Conservation (phyloP, 2,888 invertebrate species). For the Teleogryllus oceanicus region DNA sequence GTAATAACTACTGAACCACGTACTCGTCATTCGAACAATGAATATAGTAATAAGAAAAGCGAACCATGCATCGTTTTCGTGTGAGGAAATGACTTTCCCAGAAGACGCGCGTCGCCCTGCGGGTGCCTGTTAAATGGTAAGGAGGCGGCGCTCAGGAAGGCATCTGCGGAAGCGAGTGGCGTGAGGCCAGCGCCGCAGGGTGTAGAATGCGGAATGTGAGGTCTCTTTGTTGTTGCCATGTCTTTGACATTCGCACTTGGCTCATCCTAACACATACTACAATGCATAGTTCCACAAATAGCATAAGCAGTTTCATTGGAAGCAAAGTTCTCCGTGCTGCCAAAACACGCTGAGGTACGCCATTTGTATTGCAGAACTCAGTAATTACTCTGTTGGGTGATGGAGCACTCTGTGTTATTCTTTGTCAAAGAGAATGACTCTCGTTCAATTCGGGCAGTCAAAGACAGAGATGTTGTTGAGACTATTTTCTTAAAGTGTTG, state of each 20-base stretch:
- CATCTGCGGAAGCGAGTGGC: background rate
- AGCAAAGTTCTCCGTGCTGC: background rate
- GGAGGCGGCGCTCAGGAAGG: background rate
- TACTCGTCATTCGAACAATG: too few relatives aligned
- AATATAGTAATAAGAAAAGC: too few relatives aligned
- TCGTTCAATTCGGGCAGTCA: background rate
- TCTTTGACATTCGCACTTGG: background rate
- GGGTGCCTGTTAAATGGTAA: background rate
- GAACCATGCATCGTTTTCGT: too few relatives aligned
- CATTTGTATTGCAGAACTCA: background rate
- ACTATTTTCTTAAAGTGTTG: background rate
- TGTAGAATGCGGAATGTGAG: background rate
- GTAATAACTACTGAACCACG: too few relatives aligned
- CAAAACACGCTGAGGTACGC: conserved; percentile 4
- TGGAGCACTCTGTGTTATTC: background rate
- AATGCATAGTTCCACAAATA: conserved; percentile 18
- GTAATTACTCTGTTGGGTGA: conserved; percentile 18
- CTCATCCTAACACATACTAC: background rate
- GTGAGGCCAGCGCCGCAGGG: background rate
- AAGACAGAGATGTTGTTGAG: background rate
- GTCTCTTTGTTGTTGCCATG: conserved; percentile 2
- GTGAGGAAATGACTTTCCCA: too few relatives aligned
- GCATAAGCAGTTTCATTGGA: conserved; percentile 10
- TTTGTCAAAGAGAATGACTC: background rate
- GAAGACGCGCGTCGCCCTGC: too few relatives aligned